Conservation (phyloP, 2,888 invertebrate genomes). For the Pterobdella sp. region DNA sequence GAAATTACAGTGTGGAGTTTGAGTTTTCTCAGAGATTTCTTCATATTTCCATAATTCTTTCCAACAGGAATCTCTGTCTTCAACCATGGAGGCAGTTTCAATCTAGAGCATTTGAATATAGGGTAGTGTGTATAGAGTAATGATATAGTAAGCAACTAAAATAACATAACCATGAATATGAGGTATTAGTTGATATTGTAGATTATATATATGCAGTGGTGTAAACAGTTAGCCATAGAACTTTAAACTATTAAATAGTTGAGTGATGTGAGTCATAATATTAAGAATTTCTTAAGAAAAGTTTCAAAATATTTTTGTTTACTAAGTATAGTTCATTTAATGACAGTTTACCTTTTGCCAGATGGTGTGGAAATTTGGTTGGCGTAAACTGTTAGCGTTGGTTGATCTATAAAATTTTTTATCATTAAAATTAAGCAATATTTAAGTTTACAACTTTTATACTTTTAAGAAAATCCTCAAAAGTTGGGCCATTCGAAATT, state of each 20-base stretch:
- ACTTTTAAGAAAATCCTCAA: constrained; percentile 10
- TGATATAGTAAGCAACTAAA: background rate
- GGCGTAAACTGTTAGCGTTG: constrained; percentile 11
- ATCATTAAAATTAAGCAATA: background rate
- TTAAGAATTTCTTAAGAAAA: too few species aligned
- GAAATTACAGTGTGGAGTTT: constrained; percentile 75
- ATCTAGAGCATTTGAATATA: constrained; percentile 49
- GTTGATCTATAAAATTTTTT: constrained; percentile 10
- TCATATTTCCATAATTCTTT: constrained; percentile 70
- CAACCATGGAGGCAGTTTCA: constrained; percentile 86
- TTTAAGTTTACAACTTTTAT: background rate
- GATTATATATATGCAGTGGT: background rate
- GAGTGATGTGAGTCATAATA: too few species aligned
- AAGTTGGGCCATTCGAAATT: background rate
- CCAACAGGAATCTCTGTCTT: constrained; percentile 87
- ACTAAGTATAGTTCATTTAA: background rate
- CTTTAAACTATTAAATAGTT: too few species aligned
- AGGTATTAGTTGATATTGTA: background rate
- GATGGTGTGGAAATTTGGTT: constrained; percentile 21
- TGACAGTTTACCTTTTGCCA: constrained; percentile 26
- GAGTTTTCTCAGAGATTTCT: constrained; percentile 72
- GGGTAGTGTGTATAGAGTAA: background rate
- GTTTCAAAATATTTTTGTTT: background rate
- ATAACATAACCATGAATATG: background rate
- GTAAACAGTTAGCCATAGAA: background rate